Evolutionary conservation across 2,797 vertebrate genomes (phyloP).

Genomic region (Pagetopsis macropterus): DNA sequence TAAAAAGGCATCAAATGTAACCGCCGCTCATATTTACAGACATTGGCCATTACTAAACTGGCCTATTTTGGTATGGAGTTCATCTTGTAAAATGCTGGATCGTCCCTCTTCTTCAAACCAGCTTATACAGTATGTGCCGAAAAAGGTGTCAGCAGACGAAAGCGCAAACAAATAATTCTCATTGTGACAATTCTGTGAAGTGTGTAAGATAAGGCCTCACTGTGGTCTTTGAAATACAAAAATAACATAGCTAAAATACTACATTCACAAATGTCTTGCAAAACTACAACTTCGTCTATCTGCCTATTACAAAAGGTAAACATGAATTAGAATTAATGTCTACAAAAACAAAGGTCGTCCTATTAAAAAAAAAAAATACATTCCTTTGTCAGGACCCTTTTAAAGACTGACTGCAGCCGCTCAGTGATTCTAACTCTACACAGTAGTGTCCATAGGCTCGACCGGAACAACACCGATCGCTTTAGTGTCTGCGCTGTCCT

Average conservation of each 20-base stretch:
- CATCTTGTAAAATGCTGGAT: slow-evolving; percentile 48
- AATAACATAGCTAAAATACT: slow-evolving; percentile 68
- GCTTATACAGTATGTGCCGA: slow-evolving; percentile 46
- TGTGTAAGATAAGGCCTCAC: slow-evolving; percentile 76
- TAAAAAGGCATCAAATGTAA: slow-evolving; percentile 59
- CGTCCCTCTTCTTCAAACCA: slow-evolving; percentile 39
- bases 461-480: slow-evolving; percentile 48
- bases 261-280: slow-evolving; percentile 68
- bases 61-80: slow-evolving; percentile 78
- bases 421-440: slow-evolving; percentile 61
- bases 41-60: slow-evolving; percentile 57
- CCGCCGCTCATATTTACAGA: slow-evolving; percentile 68
- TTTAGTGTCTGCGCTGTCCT: slow-evolving; percentile 56
- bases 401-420: slow-evolving; percentile 55
- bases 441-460: slow-evolving; percentile 62
- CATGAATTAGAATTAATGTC: slow-evolving; percentile 65
- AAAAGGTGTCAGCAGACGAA: slow-evolving; percentile 28
- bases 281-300: slow-evolving; percentile 65
- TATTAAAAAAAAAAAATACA: slow-evolving; percentile 76
- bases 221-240: slow-evolving; percentile 77
- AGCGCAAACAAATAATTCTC: slow-evolving; percentile 43
- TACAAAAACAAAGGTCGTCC: slow-evolving; percentile 67
- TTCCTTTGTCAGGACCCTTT: slow-evolving; percentile 79
- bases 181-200: slow-evolving; percentile 56
- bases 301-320: slow-evolving; percentile 68